These are phyloP conservation scores for Thalassaphorura encarpata DNA, from an alignment of 1,140 invertebrate genomes.

Conservation along the genomic window DNA sequence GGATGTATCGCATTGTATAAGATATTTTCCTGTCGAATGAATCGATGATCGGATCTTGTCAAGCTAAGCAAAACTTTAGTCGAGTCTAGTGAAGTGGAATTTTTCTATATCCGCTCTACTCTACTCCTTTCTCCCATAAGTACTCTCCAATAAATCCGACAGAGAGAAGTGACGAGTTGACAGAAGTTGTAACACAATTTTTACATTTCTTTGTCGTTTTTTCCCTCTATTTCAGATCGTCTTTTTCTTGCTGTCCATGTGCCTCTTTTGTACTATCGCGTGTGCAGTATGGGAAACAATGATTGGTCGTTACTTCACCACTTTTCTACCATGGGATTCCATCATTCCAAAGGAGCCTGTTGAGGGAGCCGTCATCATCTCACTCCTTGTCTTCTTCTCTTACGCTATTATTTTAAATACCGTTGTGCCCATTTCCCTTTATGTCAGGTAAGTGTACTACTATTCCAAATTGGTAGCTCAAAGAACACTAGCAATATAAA, in stretches of 20 bases:
- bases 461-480: neutral
- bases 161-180: too few species aligned
- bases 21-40: too few species aligned
- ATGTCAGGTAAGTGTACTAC: conserved; percentile 67
- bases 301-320: conserved; percentile 73
- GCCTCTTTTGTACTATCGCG: conserved; percentile 92
- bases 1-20: too few species aligned
- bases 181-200: too few species aligned
- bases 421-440: conserved; percentile 98
- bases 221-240: conserved; percentile 88
- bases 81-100: too few species aligned
- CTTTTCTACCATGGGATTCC: conserved; percentile 89
- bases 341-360: conserved; percentile 66
- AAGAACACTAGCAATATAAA: too few species aligned
- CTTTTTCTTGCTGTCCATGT: conserved; percentile 93
- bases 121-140: too few species aligned
- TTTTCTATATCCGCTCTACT: too few species aligned
- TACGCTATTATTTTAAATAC: conserved; percentile 99
- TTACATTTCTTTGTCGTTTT: too few species aligned
- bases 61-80: too few species aligned
- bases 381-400: conserved; percentile 95
- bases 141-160: too few species aligned
- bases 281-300: conserved; percentile 96
- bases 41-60: too few species aligned
- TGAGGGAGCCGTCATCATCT: conserved; percentile 80